phyloP scores from a whole-genome alignment of 2,797 vertebrate species.

The Ceryle rudis region DNA sequence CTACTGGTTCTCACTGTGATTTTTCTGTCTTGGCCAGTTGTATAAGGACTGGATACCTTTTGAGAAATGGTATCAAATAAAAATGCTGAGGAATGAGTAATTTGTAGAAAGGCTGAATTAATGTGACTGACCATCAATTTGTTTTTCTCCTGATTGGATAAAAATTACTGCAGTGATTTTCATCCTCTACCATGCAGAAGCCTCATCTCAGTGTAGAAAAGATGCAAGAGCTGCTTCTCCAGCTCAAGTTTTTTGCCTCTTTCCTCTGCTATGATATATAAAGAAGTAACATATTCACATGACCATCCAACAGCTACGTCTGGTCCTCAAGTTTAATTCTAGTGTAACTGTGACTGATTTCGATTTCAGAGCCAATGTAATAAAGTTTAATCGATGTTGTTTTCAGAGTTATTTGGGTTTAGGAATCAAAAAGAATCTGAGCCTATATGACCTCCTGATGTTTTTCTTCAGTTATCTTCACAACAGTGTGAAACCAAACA shows the following conservation, averaged over 20 bases:
- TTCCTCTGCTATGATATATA: accelerated
- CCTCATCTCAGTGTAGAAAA: not conserved
- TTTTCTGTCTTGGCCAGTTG: not conserved
- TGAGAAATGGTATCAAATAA: not conserved
- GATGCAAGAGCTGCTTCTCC: not conserved
- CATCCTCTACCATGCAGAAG: not conserved
- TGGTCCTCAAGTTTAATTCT: not conserved
- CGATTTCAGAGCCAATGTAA: not conserved
- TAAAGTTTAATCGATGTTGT: not conserved
- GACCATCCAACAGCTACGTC: not conserved
- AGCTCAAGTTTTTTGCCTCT: not conserved
- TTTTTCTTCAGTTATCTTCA: not conserved
- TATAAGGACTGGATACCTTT: not conserved
- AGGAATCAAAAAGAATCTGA: not conserved
- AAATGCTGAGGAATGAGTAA: constrained; percentile 26
- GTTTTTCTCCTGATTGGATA: not conserved
- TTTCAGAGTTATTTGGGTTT: not conserved
- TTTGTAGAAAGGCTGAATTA: constrained; percentile 1
- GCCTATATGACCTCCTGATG: accelerated
- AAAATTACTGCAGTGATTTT: constrained; percentile 15
- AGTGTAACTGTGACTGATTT: not conserved
- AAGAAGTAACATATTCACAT: accelerated
- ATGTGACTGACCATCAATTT: not conserved
- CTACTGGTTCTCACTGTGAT: not conserved
- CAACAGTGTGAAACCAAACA: not conserved